These are phyloP conservation scores for Drosophila lini DNA, from an alignment of 1,140 invertebrate genomes.

Conservation along the genomic window DNA sequence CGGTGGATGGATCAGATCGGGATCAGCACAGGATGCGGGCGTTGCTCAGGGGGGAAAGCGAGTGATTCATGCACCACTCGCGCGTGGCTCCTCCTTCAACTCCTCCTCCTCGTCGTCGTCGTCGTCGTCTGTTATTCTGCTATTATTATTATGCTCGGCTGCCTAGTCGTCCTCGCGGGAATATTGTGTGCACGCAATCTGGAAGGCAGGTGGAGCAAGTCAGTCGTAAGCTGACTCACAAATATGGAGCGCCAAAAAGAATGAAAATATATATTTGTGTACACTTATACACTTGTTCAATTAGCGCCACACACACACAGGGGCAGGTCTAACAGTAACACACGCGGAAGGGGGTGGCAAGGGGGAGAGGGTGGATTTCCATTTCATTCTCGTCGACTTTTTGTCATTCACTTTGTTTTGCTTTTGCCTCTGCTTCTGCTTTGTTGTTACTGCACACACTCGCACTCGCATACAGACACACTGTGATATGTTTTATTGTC, in stretches of 20 bases:
- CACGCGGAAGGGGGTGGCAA: conserved; percentile 8
- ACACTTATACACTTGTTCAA: conserved; percentile 59
- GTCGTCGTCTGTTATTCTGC: conserved; percentile 8
- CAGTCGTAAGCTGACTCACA: conserved; percentile 54
- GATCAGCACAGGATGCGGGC: conserved; percentile 26
- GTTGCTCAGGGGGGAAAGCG: conserved; percentile 6
- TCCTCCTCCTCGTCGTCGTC: conserved; percentile 5
- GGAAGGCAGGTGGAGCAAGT: conserved; percentile 44
- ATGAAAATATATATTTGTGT: conserved; percentile 22
- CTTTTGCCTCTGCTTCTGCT: conserved; percentile 54
- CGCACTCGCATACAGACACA: conserved; percentile 3
- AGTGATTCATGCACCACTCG: conserved; percentile 40
- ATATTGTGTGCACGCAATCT: conserved; percentile 48
- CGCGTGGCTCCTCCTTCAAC: conserved; percentile 26
- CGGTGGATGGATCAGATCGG: conserved; percentile 20
- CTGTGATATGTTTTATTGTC: conserved; percentile 41
- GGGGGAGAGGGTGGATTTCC: conserved; percentile 55
- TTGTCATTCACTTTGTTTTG: conserved; percentile 66
- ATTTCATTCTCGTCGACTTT: conserved; percentile 76
- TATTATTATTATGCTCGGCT: conserved; percentile 34
- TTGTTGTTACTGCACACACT: conserved; percentile 48
- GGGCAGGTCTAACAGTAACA: conserved; percentile 40
- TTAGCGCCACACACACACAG: conserved; percentile 70
- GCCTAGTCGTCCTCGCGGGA: conserved; percentile 45
- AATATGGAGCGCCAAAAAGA: conserved; percentile 42